These are phyloP conservation scores for Oreotrochilus melanogaster DNA, from an alignment of 2,113 vertebrate genomes.

Conservation along the genomic window DNA sequence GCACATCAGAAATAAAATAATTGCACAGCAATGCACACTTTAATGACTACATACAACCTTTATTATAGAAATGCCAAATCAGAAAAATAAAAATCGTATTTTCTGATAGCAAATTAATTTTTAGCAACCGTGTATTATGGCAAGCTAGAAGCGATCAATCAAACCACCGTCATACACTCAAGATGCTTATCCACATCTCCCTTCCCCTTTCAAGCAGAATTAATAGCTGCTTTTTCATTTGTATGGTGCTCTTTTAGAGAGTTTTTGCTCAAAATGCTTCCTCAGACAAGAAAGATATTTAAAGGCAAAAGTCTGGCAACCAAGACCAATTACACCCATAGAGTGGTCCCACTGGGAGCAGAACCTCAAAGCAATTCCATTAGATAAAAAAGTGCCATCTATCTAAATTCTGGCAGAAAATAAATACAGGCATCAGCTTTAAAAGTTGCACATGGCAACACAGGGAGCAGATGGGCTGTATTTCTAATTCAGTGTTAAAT, in stretches of 20 bases:
- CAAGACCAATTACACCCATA: neutral
- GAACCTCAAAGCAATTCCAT: neutral
- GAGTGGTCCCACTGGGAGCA: neutral
- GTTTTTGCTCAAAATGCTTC: neutral
- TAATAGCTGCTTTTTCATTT: neutral
- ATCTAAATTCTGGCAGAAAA: neutral
- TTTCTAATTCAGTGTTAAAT: neutral
- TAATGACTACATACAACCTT: slow-evolving; percentile 16
- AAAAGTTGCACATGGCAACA: neutral
- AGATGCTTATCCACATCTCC: neutral
- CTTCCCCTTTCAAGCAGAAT: neutral
- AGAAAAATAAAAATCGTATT: slow-evolving; percentile 33
- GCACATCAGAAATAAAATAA: neutral
- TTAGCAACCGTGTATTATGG: neutral
- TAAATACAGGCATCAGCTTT: neutral
- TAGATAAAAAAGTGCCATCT: neutral
- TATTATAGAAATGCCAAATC: slow-evolving; percentile 24
- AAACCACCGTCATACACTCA: neutral
- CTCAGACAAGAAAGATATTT: neutral
- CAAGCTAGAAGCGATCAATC: neutral
- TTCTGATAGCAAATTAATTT: neutral
- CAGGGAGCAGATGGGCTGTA: neutral
- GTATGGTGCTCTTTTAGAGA: neutral
- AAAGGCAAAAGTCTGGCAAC: neutral
- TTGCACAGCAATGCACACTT: neutral